A percentile compares a stretch with the other conserved stretches of the same genome.
Evolutionary conservation across 2,113 vertebrate species (phyloP).

Genomic region (Cebus imitator): DNA sequence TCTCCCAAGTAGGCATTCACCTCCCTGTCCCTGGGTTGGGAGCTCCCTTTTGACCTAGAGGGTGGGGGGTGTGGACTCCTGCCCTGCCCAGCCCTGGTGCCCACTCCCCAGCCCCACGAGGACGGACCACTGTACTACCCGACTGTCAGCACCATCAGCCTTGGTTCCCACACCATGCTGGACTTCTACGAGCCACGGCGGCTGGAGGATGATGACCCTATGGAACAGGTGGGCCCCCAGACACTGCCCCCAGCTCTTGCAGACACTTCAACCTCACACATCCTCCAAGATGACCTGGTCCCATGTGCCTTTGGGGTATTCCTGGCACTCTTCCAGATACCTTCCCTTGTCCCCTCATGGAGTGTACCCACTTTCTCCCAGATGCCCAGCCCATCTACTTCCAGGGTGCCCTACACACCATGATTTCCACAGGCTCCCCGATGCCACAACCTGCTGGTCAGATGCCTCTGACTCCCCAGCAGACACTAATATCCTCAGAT

Average conservation of each 20-base stretch:
- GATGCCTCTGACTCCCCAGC: not conserved
- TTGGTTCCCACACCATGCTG: constrained; percentile 92
- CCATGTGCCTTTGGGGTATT: not conserved
- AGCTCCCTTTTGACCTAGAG: not conserved
- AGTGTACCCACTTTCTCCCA: not conserved
- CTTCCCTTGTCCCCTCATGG: not conserved
- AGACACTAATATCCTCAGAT: not conserved
- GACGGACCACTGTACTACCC: constrained; percentile 94
- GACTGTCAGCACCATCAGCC: constrained; percentile 91
- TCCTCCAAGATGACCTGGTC: not conserved
- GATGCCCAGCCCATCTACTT: not conserved
- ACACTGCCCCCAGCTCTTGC: not conserved
- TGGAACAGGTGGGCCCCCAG: constrained; percentile 69
- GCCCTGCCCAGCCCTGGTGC: constrained; percentile 20
- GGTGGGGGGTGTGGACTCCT: not conserved
- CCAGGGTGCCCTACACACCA: not conserved
- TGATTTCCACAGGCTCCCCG: not conserved
- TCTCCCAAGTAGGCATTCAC: not conserved
- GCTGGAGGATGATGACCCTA: constrained; percentile 56
- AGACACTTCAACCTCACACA: accelerated
- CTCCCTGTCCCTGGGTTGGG: not conserved
- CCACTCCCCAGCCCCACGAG: constrained; percentile 88
- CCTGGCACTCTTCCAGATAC: not conserved
- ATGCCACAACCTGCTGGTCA: not conserved
- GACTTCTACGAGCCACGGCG: constrained; percentile 88